Conservation (phyloP, 2,888 invertebrate genomes). For the Nematopogon swammerdamellus region DNA sequence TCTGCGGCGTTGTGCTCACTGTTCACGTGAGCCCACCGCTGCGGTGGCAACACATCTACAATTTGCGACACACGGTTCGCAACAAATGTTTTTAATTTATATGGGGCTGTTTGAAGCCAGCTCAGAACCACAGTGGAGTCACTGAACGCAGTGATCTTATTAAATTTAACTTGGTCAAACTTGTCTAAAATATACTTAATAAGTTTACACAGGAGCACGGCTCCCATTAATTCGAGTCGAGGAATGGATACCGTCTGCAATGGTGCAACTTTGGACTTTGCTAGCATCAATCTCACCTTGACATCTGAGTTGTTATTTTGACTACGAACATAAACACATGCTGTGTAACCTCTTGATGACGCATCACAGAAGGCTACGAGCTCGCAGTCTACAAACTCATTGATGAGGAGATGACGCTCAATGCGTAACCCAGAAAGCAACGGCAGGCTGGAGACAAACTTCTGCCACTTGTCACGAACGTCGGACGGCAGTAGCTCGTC, state of each 20-base stretch:
- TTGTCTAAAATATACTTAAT: background rate
- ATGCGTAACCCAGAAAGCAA: background rate
- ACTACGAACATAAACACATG: background rate
- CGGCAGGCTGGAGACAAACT: background rate
- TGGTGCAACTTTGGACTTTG: slow-evolving; percentile 10
- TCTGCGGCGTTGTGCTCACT: background rate
- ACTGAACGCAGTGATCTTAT: slow-evolving; percentile 8
- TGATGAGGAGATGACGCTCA: background rate
- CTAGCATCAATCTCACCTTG: slow-evolving; percentile 6
- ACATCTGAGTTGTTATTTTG: background rate
- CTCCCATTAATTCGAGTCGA: slow-evolving; percentile 9
- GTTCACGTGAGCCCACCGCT: background rate
- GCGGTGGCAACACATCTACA: background rate
- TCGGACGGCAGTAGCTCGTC: slow-evolving; percentile 2
- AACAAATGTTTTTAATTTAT: slow-evolving; percentile 13
- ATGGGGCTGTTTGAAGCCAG: slow-evolving; percentile 10
- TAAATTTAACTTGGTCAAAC: background rate
- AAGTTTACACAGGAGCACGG: slow-evolving; percentile 1
- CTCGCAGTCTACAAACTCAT: background rate
- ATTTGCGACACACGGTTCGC: slow-evolving; percentile 11
- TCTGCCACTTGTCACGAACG: background rate
- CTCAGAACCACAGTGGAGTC: slow-evolving; percentile 12
- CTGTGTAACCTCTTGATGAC: background rate
- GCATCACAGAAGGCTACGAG: background rate
- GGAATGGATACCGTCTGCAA: slow-evolving; percentile 8